Percentiles rank a stretch among this genome's conserved stretches.
Conservation (phyloP, 2,888 invertebrate species). For the Junonia oenone region DNA sequence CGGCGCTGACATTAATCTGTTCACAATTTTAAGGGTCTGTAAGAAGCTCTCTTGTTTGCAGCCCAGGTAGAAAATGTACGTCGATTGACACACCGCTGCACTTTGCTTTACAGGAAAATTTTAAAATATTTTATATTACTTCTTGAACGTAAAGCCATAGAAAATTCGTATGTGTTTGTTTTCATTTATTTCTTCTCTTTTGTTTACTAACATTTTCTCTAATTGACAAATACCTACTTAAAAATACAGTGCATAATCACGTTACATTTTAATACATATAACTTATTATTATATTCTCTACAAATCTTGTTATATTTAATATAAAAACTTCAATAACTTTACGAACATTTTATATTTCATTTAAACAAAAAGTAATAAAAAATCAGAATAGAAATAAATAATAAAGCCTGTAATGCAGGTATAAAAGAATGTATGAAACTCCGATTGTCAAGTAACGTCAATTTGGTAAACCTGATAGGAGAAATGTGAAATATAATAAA, state of each 20-base stretch:
- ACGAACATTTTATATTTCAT: too few relatives aligned
- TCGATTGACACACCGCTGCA: background rate
- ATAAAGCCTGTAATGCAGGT: slow-evolving; percentile 1
- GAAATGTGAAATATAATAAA: slow-evolving; percentile 15
- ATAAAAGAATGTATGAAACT: slow-evolving; percentile 1
- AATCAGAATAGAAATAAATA: too few relatives aligned
- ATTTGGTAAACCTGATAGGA: slow-evolving; percentile 24
- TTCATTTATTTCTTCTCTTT: background rate
- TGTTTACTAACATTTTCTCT: too few relatives aligned
- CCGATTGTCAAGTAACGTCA: slow-evolving; percentile 24
- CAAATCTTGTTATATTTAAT: too few relatives aligned
- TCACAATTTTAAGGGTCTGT: slow-evolving; percentile 43
- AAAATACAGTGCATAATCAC: too few relatives aligned
- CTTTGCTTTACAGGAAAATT: background rate
- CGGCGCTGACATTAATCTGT: slow-evolving; percentile 58
- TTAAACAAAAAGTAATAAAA: background rate
- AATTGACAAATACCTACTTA: too few relatives aligned
- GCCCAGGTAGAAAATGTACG: background rate
- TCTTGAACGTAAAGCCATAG: too few relatives aligned
- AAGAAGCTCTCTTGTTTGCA: background rate
- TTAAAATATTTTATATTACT: too few relatives aligned
- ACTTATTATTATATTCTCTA: too few relatives aligned
- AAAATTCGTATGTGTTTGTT: too few relatives aligned
- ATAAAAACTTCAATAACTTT: too few relatives aligned
- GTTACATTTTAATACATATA: too few relatives aligned